phyloP scores from a whole-genome alignment of 1,140 invertebrate genomes.

The Muscidifurax raptorellus region DNA sequence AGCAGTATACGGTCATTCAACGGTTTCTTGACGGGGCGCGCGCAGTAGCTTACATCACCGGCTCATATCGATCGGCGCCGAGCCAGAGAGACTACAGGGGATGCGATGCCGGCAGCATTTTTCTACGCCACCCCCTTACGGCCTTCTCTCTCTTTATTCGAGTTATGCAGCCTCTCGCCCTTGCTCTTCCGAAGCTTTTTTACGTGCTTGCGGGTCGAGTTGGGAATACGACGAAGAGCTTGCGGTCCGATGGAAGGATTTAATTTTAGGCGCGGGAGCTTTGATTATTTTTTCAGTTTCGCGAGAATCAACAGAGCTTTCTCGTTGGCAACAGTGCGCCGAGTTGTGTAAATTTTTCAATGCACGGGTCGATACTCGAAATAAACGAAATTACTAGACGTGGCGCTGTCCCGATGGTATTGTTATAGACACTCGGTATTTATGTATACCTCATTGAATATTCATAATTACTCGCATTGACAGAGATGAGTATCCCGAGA shows the following conservation, averaged over 20 bases:
- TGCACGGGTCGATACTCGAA: too few species aligned
- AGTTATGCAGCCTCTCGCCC: background rate
- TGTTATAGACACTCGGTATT: too few species aligned
- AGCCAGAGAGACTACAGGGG: background rate
- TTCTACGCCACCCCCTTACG: background rate
- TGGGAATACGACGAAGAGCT: background rate
- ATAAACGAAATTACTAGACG: too few species aligned
- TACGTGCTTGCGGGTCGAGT: background rate
- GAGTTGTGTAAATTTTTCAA: too few species aligned
- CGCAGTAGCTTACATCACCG: constrained; percentile 14
- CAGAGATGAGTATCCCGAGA: too few species aligned
- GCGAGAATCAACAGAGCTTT: too few species aligned
- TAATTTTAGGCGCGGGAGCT: background rate
- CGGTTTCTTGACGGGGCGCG: background rate
- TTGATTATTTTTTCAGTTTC: too few species aligned
- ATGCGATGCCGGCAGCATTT: background rate
- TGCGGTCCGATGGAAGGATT: background rate
- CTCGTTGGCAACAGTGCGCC: too few species aligned
- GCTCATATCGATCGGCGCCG: constrained; percentile 15
- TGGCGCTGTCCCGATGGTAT: too few species aligned
- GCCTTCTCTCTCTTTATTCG: background rate
- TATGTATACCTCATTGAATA: too few species aligned
- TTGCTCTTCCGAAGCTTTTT: background rate
- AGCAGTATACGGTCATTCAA: constrained; percentile 11
- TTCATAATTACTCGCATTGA: too few species aligned